These are phyloP conservation scores for Falco cherrug DNA, from an alignment of 2,797 vertebrate genomes.

Conservation along the genomic window DNA sequence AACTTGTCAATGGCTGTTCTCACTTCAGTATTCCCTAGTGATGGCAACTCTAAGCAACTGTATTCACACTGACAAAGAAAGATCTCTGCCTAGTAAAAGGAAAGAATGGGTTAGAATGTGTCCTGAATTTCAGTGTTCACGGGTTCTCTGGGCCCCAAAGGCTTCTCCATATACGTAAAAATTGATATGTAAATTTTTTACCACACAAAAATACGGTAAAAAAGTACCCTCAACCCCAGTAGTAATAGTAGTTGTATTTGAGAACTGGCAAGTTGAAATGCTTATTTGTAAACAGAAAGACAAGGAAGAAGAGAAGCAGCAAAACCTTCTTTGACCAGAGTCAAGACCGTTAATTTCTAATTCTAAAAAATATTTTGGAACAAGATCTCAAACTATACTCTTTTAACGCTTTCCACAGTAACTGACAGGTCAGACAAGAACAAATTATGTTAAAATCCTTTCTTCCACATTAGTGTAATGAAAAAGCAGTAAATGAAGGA, in stretches of 20 bases:
- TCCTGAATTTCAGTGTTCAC: background rate
- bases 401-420: background rate
- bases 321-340: background rate
- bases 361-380: background rate
- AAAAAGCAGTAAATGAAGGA: background rate
- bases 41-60: background rate
- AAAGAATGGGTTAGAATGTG: background rate
- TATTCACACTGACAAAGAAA: background rate
- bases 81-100: background rate
- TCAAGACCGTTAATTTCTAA: background rate
- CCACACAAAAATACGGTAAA: background rate
- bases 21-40: background rate
- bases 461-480: background rate
- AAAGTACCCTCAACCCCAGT: background rate
- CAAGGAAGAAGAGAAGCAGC: background rate
- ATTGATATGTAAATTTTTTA: no score
- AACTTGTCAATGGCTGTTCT: background rate
- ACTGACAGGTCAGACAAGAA: background rate
- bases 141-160: background rate
- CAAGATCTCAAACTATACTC: background rate
- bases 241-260: background rate
- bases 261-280: background rate
- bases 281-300: background rate
- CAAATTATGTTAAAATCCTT: background rate
- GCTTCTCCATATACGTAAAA: background rate